phyloP scores from a whole-genome alignment of 2,113 vertebrate species.

The Todiramphus saurophagus region DNA sequence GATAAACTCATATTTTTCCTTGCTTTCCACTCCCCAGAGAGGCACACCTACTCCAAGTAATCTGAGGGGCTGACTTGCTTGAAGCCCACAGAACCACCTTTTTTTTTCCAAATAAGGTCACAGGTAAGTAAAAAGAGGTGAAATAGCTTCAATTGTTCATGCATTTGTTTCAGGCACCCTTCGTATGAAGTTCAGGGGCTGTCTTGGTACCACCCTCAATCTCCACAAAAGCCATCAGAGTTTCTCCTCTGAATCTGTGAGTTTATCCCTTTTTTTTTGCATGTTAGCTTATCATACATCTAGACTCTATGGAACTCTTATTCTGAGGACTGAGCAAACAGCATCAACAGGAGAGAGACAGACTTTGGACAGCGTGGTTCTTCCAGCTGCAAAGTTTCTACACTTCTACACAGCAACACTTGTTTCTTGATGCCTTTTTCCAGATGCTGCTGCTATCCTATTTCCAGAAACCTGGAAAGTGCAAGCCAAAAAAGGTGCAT shows the following conservation, averaged over 20 bases:
- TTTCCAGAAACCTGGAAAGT: not conserved
- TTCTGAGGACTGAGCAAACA: not conserved
- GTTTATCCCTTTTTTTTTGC: not conserved
- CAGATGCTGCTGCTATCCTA: not conserved
- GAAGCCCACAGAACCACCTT: not conserved
- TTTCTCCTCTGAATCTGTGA: not conserved
- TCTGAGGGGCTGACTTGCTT: not conserved
- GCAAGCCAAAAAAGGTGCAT: not conserved
- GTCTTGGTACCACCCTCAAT: not conserved
- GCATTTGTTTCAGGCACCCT: not conserved
- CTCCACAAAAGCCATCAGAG: not conserved
- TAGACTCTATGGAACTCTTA: not conserved
- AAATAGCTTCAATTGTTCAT: not conserved
- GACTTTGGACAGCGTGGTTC: not conserved
- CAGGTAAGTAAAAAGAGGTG: not conserved
- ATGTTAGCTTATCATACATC: not conserved
- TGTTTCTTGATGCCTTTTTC: not conserved
- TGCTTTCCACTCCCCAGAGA: not conserved
- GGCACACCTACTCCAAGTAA: not conserved
- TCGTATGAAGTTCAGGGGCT: not conserved
- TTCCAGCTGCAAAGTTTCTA: not conserved
- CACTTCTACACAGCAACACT: not conserved
- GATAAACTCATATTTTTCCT: not conserved
- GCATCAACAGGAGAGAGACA: not conserved
- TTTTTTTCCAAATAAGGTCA: not conserved